Evolutionary conservation across 2,888 invertebrate genomes (phyloP).

Genomic region (Reticulitermes lucifugus): DNA sequence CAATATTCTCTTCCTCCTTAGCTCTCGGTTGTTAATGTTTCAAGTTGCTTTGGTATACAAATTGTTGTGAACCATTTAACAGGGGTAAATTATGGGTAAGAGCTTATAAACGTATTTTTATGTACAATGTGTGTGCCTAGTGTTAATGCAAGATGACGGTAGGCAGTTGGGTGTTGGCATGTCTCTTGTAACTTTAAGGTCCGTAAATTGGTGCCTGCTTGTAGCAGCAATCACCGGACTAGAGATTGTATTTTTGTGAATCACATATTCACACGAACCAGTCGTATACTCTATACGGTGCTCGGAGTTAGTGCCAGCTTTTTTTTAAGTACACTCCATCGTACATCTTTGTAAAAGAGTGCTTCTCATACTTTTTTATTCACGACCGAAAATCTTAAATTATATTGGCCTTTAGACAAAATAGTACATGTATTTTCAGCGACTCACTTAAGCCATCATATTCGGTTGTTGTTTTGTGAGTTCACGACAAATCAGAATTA

Average conservation of each 20-base stretch:
- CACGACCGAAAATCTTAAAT: no score
- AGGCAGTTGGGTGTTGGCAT: not conserved
- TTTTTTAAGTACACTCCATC: no score
- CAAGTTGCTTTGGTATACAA: not conserved
- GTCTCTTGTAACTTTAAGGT: not conserved
- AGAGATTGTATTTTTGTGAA: not conserved
- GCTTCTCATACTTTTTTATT: no score
- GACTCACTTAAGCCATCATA: no score
- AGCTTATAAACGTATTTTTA: not conserved
- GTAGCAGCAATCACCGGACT: not conserved
- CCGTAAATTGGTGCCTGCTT: not conserved
- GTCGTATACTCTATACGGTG: not conserved
- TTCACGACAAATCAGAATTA: no score
- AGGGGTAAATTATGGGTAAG: not conserved
- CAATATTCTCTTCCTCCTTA: constrained; percentile 13
- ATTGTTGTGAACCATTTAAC: constrained; percentile 8
- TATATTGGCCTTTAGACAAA: no score
- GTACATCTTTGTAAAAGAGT: no score
- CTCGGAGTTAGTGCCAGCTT: not conserved
- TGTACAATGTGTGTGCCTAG: not conserved
- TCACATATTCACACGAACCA: not conserved
- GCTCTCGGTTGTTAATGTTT: constrained; percentile 2
- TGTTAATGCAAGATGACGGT: not conserved
- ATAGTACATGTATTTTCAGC: no score
- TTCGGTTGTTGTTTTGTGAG: no score